Conservation (phyloP, 2,888 invertebrate species). For the Drosophila greeni region DNA sequence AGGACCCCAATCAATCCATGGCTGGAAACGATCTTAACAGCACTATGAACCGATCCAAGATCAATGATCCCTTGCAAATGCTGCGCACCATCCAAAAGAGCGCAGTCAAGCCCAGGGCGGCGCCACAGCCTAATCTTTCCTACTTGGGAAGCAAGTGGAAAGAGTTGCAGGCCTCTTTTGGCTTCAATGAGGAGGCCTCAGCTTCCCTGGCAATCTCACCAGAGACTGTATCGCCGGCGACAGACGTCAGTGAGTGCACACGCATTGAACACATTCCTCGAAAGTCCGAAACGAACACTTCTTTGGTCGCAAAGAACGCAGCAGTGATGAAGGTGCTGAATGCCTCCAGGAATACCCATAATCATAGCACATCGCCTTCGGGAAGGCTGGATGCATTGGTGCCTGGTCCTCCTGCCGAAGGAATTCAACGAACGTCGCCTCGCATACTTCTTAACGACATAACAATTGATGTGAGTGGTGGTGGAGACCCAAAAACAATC, state of each 20-base stretch:
- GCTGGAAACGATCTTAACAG: slow-evolving; percentile 51
- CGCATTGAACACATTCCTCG: slow-evolving; percentile 53
- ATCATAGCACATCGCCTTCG: slow-evolving; percentile 77
- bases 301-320: slow-evolving; percentile 54
- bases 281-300: slow-evolving; percentile 36
- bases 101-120: slow-evolving; percentile 24
- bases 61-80: slow-evolving; percentile 72
- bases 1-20: slow-evolving; percentile 27
- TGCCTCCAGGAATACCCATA: slow-evolving; percentile 71
- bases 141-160: slow-evolving; percentile 72
- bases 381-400: slow-evolving; percentile 76
- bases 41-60: slow-evolving; percentile 68
- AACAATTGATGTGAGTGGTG: slow-evolving; percentile 39
- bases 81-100: slow-evolving; percentile 73
- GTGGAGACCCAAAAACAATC: not conserved
- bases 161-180: slow-evolving; percentile 66
- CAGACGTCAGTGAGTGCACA: slow-evolving; percentile 68
- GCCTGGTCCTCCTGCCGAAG: slow-evolving; percentile 25
- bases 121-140: slow-evolving; percentile 52
- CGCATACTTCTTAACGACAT: slow-evolving; percentile 52
- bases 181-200: slow-evolving; percentile 49
- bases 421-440: slow-evolving; percentile 18
- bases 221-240: slow-evolving; percentile 10
- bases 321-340: slow-evolving; percentile 74
- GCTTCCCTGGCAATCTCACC: slow-evolving; percentile 8